Evolutionary conservation across 2,113 vertebrate genomes (phyloP).

Genomic region (Psettodes erumei): DNA sequence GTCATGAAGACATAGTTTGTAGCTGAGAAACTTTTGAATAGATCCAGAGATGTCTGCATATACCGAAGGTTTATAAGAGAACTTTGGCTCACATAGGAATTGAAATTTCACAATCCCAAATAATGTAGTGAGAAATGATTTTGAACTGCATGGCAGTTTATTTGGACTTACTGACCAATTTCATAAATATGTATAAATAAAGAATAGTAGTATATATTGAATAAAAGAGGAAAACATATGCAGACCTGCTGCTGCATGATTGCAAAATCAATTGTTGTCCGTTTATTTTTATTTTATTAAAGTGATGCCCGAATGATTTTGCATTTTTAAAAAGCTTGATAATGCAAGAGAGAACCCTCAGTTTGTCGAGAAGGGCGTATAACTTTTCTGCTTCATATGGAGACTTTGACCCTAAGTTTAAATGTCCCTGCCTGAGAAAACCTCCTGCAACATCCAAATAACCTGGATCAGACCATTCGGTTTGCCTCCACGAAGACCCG

Average conservation of each 20-base stretch:
- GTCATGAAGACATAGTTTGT: neutral
- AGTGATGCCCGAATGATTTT: neutral
- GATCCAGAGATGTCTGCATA: neutral
- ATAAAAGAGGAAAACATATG: neutral
- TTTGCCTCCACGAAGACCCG: neutral
- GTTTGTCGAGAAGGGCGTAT: neutral
- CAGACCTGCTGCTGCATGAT: constrained; percentile 9
- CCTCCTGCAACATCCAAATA: constrained; percentile 9
- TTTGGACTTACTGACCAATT: neutral
- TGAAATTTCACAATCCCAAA: neutral
- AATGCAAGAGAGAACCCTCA: neutral
- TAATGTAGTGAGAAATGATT: neutral
- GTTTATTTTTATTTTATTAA: neutral
- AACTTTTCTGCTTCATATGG: neutral
- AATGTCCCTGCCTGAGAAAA: neutral
- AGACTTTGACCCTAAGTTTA: constrained; percentile 19
- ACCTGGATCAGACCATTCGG: neutral
- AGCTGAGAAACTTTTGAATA: neutral
- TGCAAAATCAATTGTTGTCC: neutral
- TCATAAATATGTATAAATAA: neutral
- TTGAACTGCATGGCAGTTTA: neutral
- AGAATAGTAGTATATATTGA: too few species aligned
- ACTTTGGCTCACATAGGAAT: neutral
- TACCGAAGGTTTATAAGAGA: neutral
- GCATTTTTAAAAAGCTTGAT: neutral